phyloP scores from a whole-genome alignment of 1,140 invertebrate genomes.

The Latrodectus geometricus region DNA sequence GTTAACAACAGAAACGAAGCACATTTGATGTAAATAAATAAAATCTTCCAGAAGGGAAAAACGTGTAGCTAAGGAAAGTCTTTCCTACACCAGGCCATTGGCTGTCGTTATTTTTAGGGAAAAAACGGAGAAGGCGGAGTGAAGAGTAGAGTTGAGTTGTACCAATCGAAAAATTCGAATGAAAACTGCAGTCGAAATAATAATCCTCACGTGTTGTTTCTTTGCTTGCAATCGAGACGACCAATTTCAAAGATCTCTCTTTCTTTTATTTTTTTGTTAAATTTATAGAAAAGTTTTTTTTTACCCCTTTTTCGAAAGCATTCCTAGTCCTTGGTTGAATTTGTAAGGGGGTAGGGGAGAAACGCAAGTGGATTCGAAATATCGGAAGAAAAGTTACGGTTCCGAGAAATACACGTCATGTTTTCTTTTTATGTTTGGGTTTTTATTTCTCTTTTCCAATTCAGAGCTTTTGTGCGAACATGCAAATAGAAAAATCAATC shows the following conservation, averaged over 20 bases:
- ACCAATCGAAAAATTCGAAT: slow-evolving; percentile 47
- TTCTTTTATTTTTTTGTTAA: slow-evolving; percentile 1
- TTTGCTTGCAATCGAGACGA: slow-evolving; percentile 31
- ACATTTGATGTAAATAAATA: slow-evolving; percentile 59
- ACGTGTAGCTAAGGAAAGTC: slow-evolving; percentile 34
- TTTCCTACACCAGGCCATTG: slow-evolving; percentile 22
- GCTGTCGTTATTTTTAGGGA: slow-evolving; percentile 46
- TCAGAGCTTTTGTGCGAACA: slow-evolving; percentile 5
- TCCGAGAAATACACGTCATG: not conserved
- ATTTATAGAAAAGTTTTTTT: slow-evolving; percentile 1
- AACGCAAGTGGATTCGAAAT: slow-evolving; percentile 24
- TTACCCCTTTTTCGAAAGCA: not conserved
- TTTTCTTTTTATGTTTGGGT: not conserved
- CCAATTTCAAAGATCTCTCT: slow-evolving; percentile 34
- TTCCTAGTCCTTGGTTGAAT: not conserved
- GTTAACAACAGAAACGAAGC: slow-evolving; percentile 43
- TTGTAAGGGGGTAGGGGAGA: not conserved
- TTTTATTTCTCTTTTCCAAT: slow-evolving; percentile 9
- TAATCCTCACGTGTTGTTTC: slow-evolving; percentile 40
- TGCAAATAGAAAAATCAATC: slow-evolving; percentile 54
- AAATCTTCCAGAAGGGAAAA: slow-evolving; percentile 42
- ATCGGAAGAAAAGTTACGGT: slow-evolving; percentile 29
- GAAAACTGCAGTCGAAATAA: slow-evolving; percentile 39
- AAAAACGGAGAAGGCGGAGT: not conserved
- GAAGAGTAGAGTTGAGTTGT: not conserved